Percentiles rank a stretch among this genome's conserved stretches.
Evolutionary conservation across 2,797 vertebrate genomes (phyloP).

Genomic region (Peromyscus nudipes): DNA sequence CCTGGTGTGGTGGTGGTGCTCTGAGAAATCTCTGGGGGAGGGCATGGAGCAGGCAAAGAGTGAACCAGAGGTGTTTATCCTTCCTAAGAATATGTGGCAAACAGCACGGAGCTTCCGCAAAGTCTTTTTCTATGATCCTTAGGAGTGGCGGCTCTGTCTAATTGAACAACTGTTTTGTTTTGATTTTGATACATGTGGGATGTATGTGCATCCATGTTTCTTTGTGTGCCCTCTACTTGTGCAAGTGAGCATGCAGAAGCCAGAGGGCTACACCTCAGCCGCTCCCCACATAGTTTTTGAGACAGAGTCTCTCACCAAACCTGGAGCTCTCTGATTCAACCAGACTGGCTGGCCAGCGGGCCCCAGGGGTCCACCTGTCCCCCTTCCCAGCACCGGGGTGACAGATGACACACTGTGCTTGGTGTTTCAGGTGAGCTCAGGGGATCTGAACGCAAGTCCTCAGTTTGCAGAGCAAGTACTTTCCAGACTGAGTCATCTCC

Average conservation of each 20-base stretch:
- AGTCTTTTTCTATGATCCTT: not conserved
- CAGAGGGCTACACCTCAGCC: not conserved
- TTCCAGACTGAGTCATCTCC: not conserved
- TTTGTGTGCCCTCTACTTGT: not conserved
- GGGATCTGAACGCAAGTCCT: not conserved
- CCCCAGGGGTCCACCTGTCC: not conserved
- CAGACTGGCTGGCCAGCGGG: not conserved
- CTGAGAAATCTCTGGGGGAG: not conserved
- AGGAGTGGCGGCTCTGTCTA: not conserved
- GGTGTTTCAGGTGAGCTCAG: not conserved
- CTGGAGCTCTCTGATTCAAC: not conserved
- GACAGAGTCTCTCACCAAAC: not conserved
- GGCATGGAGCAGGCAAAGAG: rapidly evolving
- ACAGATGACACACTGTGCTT: not conserved
- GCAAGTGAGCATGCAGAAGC: not conserved
- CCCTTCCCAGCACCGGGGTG: not conserved
- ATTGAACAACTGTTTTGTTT: not conserved
- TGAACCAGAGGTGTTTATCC: not conserved
- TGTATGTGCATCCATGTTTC: not conserved
- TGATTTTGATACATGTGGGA: not conserved
- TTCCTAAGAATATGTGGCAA: not conserved
- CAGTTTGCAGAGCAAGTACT: not conserved
- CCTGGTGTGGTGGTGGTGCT: not conserved
- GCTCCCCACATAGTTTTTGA: not conserved
- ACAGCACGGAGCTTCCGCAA: not conserved